Percentiles rank a stretch among this genome's conserved stretches.
Evolutionary conservation across 2,113 vertebrate species (phyloP).

Genomic region (Psittacula cyanocephala): DNA sequence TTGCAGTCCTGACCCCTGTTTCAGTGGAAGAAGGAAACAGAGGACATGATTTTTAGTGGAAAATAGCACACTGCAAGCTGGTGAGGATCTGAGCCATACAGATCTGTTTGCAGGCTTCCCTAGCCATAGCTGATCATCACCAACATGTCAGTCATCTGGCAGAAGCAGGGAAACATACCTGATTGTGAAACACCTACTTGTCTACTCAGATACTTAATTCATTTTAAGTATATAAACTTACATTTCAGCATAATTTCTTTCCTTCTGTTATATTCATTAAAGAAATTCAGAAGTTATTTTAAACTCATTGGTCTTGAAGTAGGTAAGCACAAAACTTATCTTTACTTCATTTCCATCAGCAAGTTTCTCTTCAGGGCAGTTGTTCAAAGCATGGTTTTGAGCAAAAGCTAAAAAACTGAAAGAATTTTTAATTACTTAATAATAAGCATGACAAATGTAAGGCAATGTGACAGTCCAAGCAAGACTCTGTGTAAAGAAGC

Average conservation of each 20-base stretch:
- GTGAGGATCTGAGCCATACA: neutral
- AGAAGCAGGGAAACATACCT: neutral
- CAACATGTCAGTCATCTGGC: rapidly evolving
- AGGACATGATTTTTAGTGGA: neutral
- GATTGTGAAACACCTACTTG: neutral
- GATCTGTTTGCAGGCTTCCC: neutral
- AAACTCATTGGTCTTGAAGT: neutral
- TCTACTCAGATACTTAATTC: neutral
- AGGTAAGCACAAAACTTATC: neutral
- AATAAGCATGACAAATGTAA: neutral
- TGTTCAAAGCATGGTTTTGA: neutral
- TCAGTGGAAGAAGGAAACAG: rapidly evolving
- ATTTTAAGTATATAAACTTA: neutral
- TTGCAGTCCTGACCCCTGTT: neutral
- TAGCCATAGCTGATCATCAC: rapidly evolving
- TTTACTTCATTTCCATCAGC: neutral
- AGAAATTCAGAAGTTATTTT: conserved; percentile 29
- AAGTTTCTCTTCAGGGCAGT: neutral
- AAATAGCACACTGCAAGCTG: neutral
- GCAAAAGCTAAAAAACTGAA: neutral
- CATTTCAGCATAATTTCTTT: neutral
- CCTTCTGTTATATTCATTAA: neutral
- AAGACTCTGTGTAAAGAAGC: neutral
- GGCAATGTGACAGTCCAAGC: neutral
- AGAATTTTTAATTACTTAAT: neutral